These are phyloP conservation scores for Zygogramma bicolorata DNA, from an alignment of 2,888 invertebrate species.

Conservation along the genomic window DNA sequence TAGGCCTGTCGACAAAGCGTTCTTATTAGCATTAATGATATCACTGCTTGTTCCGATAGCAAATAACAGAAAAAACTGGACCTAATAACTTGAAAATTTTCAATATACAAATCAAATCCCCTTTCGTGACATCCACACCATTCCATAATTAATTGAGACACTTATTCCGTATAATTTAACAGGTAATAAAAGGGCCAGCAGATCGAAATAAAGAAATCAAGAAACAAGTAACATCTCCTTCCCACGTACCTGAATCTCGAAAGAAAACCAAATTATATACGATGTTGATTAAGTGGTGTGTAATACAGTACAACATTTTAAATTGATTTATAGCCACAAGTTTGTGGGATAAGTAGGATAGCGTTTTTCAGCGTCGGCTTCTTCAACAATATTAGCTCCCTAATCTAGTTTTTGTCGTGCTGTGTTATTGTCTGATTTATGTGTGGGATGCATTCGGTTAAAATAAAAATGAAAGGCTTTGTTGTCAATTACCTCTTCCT, in stretches of 20 bases:
- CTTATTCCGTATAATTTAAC: background rate
- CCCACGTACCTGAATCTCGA: slow-evolving; percentile 2
- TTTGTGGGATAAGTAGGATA: slow-evolving; percentile 8
- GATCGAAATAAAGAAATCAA: slow-evolving; percentile 8
- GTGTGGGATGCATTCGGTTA: background rate
- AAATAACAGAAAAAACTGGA: too few relatives aligned
- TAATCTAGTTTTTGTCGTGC: slow-evolving; percentile 27
- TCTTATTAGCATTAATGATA: too few relatives aligned
- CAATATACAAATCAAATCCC: background rate
- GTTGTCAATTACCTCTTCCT: background rate
- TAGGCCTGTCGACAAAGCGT: too few relatives aligned
- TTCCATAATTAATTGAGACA: background rate
- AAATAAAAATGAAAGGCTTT: background rate
- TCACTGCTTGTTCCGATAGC: too few relatives aligned
- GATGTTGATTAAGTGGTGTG: slow-evolving; percentile 10
- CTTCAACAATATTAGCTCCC: slow-evolving; percentile 32
- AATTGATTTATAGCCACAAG: slow-evolving; percentile 23
- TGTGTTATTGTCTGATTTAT: slow-evolving; percentile 9
- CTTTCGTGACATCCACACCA: background rate
- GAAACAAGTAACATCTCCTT: slow-evolving; percentile 9
- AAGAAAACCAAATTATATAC: slow-evolving; percentile 6
- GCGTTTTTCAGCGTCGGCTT: slow-evolving; percentile 22
- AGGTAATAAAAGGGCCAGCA: background rate
- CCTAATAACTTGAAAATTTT: background rate
- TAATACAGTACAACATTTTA: slow-evolving; percentile 13